Evolutionary conservation across 2,797 vertebrate species (phyloP), one percentile per base, ranked within the genome.

Genomic region (Zenarchopterus dispar): DNA sequence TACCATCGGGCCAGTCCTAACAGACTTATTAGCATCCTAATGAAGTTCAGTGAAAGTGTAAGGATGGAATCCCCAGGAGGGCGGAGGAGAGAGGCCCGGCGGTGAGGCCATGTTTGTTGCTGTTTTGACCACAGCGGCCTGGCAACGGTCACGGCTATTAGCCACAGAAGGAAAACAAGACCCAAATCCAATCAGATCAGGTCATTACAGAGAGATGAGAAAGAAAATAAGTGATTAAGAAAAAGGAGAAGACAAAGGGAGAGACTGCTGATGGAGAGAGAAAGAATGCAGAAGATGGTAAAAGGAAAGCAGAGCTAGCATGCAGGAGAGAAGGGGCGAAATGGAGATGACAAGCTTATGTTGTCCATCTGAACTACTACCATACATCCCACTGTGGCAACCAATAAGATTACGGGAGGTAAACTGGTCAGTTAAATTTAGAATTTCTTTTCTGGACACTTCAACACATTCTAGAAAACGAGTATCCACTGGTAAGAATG

Each of bases 171-270:
- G 72, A 84, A 88, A 82, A 78, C 56, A 73, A 84, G 81, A 86
- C 82, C 78, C 78, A 88, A 85, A 88, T 89, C 86, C 87, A 90
- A 91, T 91, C 88, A 85, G 88, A 87, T 88, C 67, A 60, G 72
- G 82, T 86, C 81, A 82, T 91, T 87, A 85, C 67, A 1, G 75
- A 63, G 73, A 77, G 81, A 89, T 81, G 79, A 81, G 81, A 80
- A 11, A 0, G 60, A 45, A 52, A 63, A 57, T 73, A 71, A 69
- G 80, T 57, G 81, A 84, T 53, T 10, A 36, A 52, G 68, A 74
- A 70, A n/a, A 45, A 56, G 61, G 21, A 22, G 26, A 55, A 22
- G 23, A 8, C 44, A 31, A 48, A 33, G 18, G 28, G 28, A 28
- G 28, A 28, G 5, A 28, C 3, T 28, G 44, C 31, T 54, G 41